Evolutionary conservation across 2,888 invertebrate species (phyloP), one percentile per base, ranked within the genome.

Genomic region (Mellilla xanthometata): DNA sequence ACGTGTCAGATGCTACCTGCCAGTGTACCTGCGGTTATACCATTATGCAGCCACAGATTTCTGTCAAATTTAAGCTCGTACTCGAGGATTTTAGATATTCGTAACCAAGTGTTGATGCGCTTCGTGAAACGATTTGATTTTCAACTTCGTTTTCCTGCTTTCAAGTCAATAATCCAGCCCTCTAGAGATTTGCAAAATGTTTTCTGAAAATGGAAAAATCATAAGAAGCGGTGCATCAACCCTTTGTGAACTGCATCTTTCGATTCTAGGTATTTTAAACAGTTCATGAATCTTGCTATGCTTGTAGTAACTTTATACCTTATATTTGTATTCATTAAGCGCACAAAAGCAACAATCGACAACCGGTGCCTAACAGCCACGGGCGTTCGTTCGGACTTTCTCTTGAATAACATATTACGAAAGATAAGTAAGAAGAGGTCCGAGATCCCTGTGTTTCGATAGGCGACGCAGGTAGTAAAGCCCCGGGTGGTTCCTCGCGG

Each of bases 1-100:
- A 70, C 72, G 73, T 79, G 80, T 75, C 79, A 81, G 78, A 77
- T 81, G 80, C 68, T 76, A 72, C 75, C 68, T 72, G 66, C 70
- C 60, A 43, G 40, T 52, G 56, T 83, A 83, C 83, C 83, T 85
- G 83, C 69, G 62, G 58, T 70, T 65, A 67, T 64, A 49, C 66
- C 60, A 72, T 73, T 77, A 74, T 74, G 44, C 54, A 38, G 39
- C 49, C 46, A 38, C 42, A 47, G 38, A 27, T 31, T 54, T 44
- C 56, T 60, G 48, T 45, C 54, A 54, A 58, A 58, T 52, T 30
- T 49, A 34, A 31, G 45, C 35, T 42, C 48, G 36, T 50, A 43
- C 45, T 47, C 46, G 42, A 45, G 43, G 46, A 52, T 46, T 41
- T 34, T 34, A 44, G 28, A 34, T 39, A 31, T 38, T 48, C 40